These are phyloP conservation scores for Ciconia stormi DNA, from an alignment of 2,113 vertebrate species.

Conservation along the genomic window DNA sequence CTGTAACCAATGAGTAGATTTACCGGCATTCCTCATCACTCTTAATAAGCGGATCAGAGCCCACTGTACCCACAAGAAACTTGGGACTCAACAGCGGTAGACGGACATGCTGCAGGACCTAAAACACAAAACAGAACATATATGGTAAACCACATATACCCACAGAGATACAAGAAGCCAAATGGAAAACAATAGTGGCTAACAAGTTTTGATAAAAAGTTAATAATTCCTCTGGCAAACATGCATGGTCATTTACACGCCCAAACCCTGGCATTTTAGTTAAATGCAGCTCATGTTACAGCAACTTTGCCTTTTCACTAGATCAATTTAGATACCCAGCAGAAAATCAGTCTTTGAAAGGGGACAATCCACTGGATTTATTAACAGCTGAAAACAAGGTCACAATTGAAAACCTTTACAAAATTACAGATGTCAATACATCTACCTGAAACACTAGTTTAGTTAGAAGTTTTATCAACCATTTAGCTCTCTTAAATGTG, in stretches of 20 bases:
- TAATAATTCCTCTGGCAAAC: background rate
- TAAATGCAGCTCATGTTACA: background rate
- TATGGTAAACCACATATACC: background rate
- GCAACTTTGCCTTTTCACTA: background rate
- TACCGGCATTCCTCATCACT: constrained; percentile 98
- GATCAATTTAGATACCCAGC: background rate
- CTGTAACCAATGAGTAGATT: background rate
- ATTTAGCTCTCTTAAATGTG: background rate
- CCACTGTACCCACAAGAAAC: constrained; percentile 96
- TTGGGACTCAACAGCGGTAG: constrained; percentile 95
- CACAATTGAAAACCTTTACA: background rate
- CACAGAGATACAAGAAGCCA: background rate
- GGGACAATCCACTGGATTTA: background rate
- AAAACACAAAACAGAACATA: background rate
- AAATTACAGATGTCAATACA: background rate
- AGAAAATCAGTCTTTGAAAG: background rate
- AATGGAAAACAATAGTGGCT: background rate
- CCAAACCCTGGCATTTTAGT: background rate
- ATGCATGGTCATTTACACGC: background rate
- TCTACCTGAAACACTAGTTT: background rate
- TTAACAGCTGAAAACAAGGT: background rate
- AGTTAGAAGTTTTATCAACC: background rate
- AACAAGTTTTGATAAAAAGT: background rate
- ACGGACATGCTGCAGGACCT: constrained; percentile 97
- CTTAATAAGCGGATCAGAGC: constrained; percentile 98